These are phyloP conservation scores for Dicentrarchus labrax DNA, from an alignment of 2,113 vertebrate species.

Conservation along the genomic window DNA sequence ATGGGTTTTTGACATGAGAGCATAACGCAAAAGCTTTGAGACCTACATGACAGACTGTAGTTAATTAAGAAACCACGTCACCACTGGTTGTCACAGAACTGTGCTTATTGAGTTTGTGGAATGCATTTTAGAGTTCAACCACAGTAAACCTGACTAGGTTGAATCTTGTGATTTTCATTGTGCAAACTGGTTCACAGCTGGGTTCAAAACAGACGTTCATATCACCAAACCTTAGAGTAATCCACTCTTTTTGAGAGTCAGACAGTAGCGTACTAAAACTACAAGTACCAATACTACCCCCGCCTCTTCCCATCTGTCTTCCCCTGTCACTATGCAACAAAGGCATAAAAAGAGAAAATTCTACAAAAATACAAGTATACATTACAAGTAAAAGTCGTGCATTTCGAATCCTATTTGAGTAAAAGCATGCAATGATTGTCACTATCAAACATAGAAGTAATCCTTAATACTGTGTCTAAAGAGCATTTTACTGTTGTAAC, in stretches of 20 bases:
- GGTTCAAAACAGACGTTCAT: neutral
- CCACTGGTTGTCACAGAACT: slow-evolving; percentile 24
- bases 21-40: neutral
- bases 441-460: neutral
- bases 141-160: slow-evolving; percentile 6
- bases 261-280: too few relatives aligned
- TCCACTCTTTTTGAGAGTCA: neutral
- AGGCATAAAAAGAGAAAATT: too few relatives aligned
- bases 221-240: neutral
- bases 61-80: slow-evolving; percentile 37
- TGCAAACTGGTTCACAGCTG: neutral
- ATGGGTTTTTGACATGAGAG: slow-evolving; percentile 43
- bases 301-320: too few relatives aligned
- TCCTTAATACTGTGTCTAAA: neutral
- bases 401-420: neutral
- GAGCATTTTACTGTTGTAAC: neutral
- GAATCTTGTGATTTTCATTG: neutral
- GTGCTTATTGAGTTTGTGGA: slow-evolving; percentile 19
- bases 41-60: neutral
- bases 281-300: too few relatives aligned
- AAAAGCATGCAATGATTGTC: neutral
- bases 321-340: too few relatives aligned
- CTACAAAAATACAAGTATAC: neutral
- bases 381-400: neutral
- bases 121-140: slow-evolving; percentile 11